These are phyloP conservation scores for Andricus curvator DNA, from an alignment of 2,888 invertebrate species.

Conservation along the genomic window DNA sequence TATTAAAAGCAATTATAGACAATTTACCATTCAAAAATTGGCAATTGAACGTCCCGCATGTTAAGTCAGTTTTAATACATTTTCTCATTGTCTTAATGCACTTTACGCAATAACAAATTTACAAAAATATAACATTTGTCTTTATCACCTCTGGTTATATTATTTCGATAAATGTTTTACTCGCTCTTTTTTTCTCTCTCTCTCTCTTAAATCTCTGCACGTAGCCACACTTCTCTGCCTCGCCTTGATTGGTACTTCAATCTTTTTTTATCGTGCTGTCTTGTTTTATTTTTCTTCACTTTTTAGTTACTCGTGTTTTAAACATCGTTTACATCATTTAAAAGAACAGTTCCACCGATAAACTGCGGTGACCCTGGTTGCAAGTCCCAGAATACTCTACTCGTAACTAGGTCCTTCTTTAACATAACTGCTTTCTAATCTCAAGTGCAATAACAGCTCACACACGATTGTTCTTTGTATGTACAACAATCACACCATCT, in stretches of 20 bases:
- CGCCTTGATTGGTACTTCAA: constrained; percentile 59
- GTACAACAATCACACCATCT: constrained; percentile 46
- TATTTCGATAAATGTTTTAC: constrained; percentile 70
- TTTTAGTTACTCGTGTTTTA: constrained; percentile 45
- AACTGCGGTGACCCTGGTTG: constrained; percentile 61
- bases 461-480: constrained; percentile 43
- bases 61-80: constrained; percentile 66
- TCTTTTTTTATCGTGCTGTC: constrained; percentile 66
- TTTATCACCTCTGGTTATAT: constrained; percentile 71
- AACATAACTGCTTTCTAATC: constrained; percentile 49
- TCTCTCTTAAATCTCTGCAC: constrained; percentile 57
- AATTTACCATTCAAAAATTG: constrained; percentile 13
- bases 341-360: constrained; percentile 46
- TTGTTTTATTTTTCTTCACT: constrained; percentile 52
- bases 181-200: constrained; percentile 51
- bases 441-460: constrained; percentile 46
- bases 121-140: constrained; percentile 77
- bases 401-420: constrained; percentile 65
- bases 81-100: constrained; percentile 76
- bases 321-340: constrained; percentile 51
- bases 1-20: constrained; percentile 2
- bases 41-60: constrained; percentile 21
- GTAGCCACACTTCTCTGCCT: constrained; percentile 52
- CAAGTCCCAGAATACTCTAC: constrained; percentile 67
- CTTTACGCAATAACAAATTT: constrained; percentile 77